Evolutionary conservation across 1,140 invertebrate genomes (phyloP).

Genomic region (Lordiphosa clarofinis): DNA sequence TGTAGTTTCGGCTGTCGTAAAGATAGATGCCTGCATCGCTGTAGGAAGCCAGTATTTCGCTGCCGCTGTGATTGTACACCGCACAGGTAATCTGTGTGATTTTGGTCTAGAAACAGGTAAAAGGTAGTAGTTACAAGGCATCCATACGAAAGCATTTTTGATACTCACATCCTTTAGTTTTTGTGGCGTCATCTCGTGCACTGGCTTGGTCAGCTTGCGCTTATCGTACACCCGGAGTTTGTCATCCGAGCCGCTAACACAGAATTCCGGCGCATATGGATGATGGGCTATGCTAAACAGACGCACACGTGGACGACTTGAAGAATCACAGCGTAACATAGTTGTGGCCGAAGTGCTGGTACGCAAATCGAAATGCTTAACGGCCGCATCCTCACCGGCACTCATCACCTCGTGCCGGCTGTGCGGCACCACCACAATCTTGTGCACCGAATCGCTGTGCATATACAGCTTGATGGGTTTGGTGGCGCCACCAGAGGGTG

Average conservation of each 20-base stretch:
- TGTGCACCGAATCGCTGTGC: slow-evolving; percentile 68
- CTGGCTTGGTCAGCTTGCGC: slow-evolving; percentile 81
- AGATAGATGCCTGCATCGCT: slow-evolving; percentile 97
- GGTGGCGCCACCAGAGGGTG: slow-evolving; percentile 52
- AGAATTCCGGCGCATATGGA: slow-evolving; percentile 90
- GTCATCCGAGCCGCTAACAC: slow-evolving; percentile 87
- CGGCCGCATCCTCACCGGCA: slow-evolving; percentile 92
- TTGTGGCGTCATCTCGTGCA: slow-evolving; percentile 80
- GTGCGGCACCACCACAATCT: slow-evolving; percentile 80
- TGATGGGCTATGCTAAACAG: slow-evolving; percentile 93
- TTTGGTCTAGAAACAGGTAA: slow-evolving; percentile 13
- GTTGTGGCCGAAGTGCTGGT: slow-evolving; percentile 75
- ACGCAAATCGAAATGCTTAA: slow-evolving; percentile 91
- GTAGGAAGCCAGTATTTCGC: slow-evolving; percentile 94
- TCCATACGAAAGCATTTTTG: not conserved
- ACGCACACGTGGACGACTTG: slow-evolving; percentile 80
- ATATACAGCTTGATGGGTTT: slow-evolving; percentile 49
- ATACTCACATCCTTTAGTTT: slow-evolving; percentile 45
- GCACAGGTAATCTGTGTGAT: slow-evolving; percentile 89
- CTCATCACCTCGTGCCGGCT: slow-evolving; percentile 90
- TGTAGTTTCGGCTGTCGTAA: slow-evolving; percentile 85
- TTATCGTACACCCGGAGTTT: slow-evolving; percentile 86
- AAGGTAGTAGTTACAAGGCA: slow-evolving; percentile 14
- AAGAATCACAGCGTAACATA: slow-evolving; percentile 27
- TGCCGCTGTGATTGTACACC: slow-evolving; percentile 94